These are phyloP conservation scores for Ceratoteleas bidentatus DNA, from an alignment of 1,140 invertebrate genomes.

Conservation along the genomic window DNA sequence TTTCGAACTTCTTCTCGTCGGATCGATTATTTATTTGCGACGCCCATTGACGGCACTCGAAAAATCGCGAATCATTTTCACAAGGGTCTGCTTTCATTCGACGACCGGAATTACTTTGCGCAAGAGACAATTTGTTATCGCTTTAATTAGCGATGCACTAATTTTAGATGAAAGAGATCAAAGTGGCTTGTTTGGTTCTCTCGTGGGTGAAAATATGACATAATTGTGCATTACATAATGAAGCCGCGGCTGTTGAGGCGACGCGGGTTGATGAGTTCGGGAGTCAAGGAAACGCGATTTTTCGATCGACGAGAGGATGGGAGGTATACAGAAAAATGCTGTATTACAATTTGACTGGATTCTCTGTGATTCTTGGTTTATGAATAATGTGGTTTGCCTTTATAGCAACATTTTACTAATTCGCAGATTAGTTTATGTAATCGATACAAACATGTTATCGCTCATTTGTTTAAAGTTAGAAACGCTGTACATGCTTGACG, in stretches of 20 bases:
- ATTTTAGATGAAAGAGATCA: constrained; percentile 57
- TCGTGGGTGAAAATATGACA: constrained; percentile 16
- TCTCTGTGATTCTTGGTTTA: no score
- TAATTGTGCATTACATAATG: constrained; percentile 35
- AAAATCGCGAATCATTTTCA: constrained; percentile 18
- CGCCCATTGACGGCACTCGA: constrained; percentile 21
- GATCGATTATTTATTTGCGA: constrained; percentile 21
- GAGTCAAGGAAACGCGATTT: no score
- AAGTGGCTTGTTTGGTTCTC: constrained; percentile 32
- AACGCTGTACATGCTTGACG: no score
- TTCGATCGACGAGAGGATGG: no score
- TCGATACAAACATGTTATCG: no score
- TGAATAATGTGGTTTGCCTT: no score
- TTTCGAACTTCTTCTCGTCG: constrained; percentile 7
- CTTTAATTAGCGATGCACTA: constrained; percentile 38
- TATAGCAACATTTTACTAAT: no score
- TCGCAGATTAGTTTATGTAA: no score
- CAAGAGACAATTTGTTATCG: constrained; percentile 39
- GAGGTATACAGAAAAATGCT: no score
- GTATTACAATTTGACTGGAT: no score
- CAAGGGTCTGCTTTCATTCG: constrained; percentile 31
- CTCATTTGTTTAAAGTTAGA: no score
- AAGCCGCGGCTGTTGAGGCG: neutral
- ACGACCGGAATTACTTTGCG: constrained; percentile 13
- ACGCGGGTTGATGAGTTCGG: no score